Evolutionary conservation across 1,140 invertebrate genomes (phyloP).

Genomic region (Drosophila sp.): DNA sequence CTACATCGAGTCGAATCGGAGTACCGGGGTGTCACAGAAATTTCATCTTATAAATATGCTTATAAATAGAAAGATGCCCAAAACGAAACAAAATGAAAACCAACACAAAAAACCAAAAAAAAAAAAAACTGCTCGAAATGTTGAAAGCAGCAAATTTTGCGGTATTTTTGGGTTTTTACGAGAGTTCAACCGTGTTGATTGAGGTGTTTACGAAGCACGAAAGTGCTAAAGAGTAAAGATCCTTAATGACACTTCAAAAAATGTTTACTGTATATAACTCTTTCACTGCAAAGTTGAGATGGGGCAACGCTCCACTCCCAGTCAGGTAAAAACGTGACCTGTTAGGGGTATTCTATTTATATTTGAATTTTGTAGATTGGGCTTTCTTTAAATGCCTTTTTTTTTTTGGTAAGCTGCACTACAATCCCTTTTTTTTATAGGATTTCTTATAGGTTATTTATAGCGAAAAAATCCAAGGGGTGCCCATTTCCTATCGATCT

Average conservation of each 20-base stretch:
- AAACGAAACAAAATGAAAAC: neutral
- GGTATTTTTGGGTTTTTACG: constrained; percentile 22
- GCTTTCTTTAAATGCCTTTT: too few relatives aligned
- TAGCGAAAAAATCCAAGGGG: too few relatives aligned
- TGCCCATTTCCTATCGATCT: too few relatives aligned
- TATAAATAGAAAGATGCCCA: constrained; percentile 59
- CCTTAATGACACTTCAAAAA: neutral
- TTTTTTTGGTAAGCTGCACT: too few relatives aligned
- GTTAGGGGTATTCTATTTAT: too few relatives aligned
- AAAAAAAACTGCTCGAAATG: constrained; percentile 27
- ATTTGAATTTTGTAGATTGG: too few relatives aligned
- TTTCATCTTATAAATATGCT: constrained; percentile 62
- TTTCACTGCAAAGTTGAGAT: neutral
- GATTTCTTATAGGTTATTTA: too few relatives aligned
- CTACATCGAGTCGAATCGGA: constrained; percentile 24
- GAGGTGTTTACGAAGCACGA: constrained; percentile 28
- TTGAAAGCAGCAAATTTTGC: constrained; percentile 25
- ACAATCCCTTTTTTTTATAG: too few relatives aligned
- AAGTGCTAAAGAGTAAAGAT: constrained; percentile 14
- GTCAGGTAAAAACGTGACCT: too few relatives aligned
- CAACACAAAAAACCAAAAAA: constrained; percentile 24
- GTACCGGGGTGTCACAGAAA: constrained; percentile 44
- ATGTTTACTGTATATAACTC: neutral
- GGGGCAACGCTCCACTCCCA: too few relatives aligned
- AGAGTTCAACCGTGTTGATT: constrained; percentile 48